phyloP scores from a whole-genome alignment of 1,140 invertebrate genomes.

The Macrocentrus cingulum region DNA sequence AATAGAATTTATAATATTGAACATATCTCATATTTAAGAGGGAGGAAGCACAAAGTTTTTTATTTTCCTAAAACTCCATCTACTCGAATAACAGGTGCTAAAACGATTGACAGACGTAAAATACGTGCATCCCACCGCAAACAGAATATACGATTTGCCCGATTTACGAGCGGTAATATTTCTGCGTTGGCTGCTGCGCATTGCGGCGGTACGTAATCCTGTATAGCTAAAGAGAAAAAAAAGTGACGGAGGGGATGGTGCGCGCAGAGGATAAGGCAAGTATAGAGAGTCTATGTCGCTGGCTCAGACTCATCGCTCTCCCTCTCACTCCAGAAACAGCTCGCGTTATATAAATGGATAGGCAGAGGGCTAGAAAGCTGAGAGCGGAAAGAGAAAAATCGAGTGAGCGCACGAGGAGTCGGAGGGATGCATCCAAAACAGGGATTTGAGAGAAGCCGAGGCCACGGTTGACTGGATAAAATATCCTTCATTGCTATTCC shows the following conservation, averaged over 20 bases:
- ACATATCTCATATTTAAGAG: background rate
- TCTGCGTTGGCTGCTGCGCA: constrained; percentile 39
- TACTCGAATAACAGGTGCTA: background rate
- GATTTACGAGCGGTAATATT: constrained; percentile 31
- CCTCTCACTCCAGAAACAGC: background rate
- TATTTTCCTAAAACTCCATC: constrained; percentile 2
- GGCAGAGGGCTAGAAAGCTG: constrained; percentile 18
- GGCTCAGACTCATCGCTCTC: constrained; percentile 19
- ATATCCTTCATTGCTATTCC: constrained; percentile 52
- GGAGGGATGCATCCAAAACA: constrained; percentile 50
- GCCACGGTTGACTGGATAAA: constrained; percentile 49
- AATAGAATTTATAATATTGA: too few relatives aligned
- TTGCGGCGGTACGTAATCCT: constrained; percentile 44
- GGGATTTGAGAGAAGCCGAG: constrained; percentile 50
- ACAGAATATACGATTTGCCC: constrained; percentile 31
- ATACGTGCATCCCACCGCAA: constrained; percentile 1
- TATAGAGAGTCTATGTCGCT: constrained; percentile 25
- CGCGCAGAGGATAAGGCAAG: constrained; percentile 3
- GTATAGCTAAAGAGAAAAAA: constrained; percentile 20
- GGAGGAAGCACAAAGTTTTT: background rate
- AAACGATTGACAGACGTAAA: constrained; percentile 8
- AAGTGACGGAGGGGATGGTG: constrained; percentile 10
- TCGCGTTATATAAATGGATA: constrained; percentile 19
- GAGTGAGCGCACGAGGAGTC: constrained; percentile 15
- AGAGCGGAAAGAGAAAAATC: constrained; percentile 21